Conservation (phyloP, 2,888 invertebrate species). For the Linhomoeus sp. region DNA sequence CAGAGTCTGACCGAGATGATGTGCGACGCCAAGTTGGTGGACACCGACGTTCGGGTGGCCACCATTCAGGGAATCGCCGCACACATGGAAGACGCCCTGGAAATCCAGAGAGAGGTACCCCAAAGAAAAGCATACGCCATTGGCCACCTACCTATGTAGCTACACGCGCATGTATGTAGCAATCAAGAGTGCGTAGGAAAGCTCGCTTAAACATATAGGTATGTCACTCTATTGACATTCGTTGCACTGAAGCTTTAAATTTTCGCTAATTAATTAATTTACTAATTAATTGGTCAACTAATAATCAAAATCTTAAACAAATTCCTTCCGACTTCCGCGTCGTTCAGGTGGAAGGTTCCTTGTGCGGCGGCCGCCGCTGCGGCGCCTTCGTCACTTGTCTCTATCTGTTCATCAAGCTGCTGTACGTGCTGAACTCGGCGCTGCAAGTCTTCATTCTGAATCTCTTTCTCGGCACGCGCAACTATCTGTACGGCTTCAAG, state of each 20-base stretch:
- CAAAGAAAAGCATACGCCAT: too few relatives aligned
- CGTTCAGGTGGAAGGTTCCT: too few relatives aligned
- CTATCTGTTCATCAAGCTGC: slow-evolving; percentile 18
- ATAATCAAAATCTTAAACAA: too few relatives aligned
- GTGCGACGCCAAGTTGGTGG: slow-evolving; percentile 2
- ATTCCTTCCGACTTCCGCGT: too few relatives aligned
- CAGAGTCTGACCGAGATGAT: slow-evolving; percentile 2
- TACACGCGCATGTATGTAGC: too few relatives aligned
- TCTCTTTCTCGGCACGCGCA: slow-evolving; percentile 7
- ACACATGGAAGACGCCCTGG: slow-evolving; percentile 1
- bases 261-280: too few relatives aligned
- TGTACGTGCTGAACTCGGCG: slow-evolving; percentile 19
- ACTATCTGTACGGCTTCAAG: background rate
- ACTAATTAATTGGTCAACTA: too few relatives aligned
- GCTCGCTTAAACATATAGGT: too few relatives aligned
- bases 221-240: too few relatives aligned
- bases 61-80: slow-evolving; percentile 1
- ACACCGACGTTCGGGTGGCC: background rate
- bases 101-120: background rate
- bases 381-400: slow-evolving; percentile 8
- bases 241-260: too few relatives aligned
- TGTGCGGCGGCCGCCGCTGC: background rate
- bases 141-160: too few relatives aligned
- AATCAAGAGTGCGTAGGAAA: background rate
- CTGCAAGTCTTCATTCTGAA: slow-evolving; percentile 21